A percentile compares a stretch with the other conserved stretches of the same genome.
Conservation (phyloP, 1,140 invertebrate species). For the Heliconius melpomene region DNA sequence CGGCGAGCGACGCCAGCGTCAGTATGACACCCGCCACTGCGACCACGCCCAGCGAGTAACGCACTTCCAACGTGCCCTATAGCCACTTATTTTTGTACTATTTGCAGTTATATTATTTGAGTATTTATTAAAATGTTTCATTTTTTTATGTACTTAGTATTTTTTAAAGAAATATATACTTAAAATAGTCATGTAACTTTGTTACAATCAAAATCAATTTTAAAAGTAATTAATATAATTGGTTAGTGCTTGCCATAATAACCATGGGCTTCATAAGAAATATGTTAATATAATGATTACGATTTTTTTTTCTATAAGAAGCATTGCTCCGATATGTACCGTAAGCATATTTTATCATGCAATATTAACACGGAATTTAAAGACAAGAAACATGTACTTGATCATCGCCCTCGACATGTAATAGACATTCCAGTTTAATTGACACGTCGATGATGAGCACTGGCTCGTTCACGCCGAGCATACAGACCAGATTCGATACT, state of each 20-base stretch:
- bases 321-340: neutral
- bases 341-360: constrained; percentile 11
- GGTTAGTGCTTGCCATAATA: neutral
- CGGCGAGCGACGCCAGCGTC: constrained; percentile 86
- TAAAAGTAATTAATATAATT: neutral
- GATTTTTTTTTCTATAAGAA: neutral
- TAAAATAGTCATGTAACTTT: no score
- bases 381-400: neutral
- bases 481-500: constrained; percentile 9
- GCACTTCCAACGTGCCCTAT: constrained; percentile 83
- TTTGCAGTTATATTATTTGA: neutral
- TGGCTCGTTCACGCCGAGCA: neutral
- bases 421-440: constrained; percentile 6
- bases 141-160: no score
- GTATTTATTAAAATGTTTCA: no score
- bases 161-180: no score
- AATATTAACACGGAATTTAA: constrained; percentile 6
- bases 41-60: constrained; percentile 87
- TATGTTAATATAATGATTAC: neutral
- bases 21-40: constrained; percentile 86
- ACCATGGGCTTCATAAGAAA: constrained; percentile 3
- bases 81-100: constrained; percentile 16
- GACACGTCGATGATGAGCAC: neutral
- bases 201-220: no score
- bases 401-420: neutral